Percentiles rank a stretch among this genome's conserved stretches.
Evolutionary conservation across 2,888 invertebrate genomes (phyloP).

Genomic region (Hesperia comma): DNA sequence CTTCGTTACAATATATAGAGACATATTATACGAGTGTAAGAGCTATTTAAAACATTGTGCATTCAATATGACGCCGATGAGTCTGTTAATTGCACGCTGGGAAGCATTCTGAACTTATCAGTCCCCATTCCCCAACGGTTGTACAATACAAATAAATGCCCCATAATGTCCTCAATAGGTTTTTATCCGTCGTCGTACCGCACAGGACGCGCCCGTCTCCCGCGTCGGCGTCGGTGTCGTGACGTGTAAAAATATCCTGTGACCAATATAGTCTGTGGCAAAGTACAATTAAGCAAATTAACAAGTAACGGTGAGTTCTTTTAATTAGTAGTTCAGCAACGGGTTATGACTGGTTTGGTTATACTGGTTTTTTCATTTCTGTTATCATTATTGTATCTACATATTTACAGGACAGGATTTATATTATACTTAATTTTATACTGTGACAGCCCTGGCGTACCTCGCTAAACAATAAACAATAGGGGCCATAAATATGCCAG

Average conservation of each 20-base stretch:
- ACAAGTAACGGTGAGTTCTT: not conserved
- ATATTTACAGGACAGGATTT: no score
- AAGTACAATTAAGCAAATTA: not conserved
- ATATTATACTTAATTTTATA: no score
- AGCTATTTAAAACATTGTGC: no score
- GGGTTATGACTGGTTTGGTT: no score
- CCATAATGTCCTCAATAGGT: conserved; percentile 10
- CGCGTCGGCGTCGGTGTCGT: not conserved
- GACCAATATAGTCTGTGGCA: not conserved
- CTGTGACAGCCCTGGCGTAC: no score
- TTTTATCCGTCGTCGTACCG: not conserved
- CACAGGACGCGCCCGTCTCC: not conserved
- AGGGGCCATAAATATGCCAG: no score
- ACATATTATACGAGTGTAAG: no score
- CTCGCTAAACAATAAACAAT: no score
- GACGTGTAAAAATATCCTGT: not conserved
- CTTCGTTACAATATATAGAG: no score
- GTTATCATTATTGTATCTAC: no score
- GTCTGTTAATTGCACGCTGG: conserved; percentile 33
- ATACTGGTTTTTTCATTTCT: no score
- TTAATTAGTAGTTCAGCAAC: not conserved
- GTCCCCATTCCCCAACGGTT: conserved; percentile 24
- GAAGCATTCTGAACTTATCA: conserved; percentile 37
- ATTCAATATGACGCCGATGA: not conserved
- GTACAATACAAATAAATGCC: conserved; percentile 25